Conservation (phyloP, 2,888 invertebrate genomes). For the Muscina levida region DNA sequence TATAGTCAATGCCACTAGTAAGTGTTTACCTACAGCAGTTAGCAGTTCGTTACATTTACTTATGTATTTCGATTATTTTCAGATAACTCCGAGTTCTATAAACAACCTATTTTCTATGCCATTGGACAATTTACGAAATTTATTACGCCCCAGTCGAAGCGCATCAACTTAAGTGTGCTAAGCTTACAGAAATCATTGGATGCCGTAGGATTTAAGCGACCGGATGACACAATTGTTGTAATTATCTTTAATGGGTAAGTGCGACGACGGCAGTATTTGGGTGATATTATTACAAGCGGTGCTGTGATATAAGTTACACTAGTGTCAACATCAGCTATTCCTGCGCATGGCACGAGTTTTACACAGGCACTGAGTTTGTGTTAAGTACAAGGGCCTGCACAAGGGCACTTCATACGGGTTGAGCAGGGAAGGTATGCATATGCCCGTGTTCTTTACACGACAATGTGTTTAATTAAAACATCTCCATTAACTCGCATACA, state of each 20-base stretch:
- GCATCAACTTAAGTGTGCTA: slow-evolving; percentile 74
- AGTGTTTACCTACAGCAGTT: too few relatives aligned
- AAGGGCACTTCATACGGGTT: background rate
- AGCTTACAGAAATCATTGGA: slow-evolving; percentile 71
- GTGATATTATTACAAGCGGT: too few relatives aligned
- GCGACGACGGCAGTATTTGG: background rate
- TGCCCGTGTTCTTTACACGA: slow-evolving; percentile 2
- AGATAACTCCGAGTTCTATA: slow-evolving; percentile 87
- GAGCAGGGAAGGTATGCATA: background rate
- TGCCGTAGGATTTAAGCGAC: slow-evolving; percentile 81
- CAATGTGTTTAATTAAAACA: slow-evolving; percentile 44
- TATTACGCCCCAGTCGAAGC: slow-evolving; percentile 83
- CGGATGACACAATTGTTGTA: slow-evolving; percentile 81
- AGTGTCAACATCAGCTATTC: too few relatives aligned
- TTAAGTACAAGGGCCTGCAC: background rate
- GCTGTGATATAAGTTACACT: too few relatives aligned
- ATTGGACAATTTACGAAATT: slow-evolving; percentile 91
- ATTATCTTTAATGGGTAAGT: slow-evolving; percentile 83
- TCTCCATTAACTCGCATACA: slow-evolving; percentile 48
- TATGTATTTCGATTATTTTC: background rate
- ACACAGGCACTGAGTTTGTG: background rate
- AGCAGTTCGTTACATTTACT: background rate
- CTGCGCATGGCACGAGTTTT: slow-evolving; percentile 48
- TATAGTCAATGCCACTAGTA: slow-evolving; percentile 77
- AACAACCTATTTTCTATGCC: slow-evolving; percentile 93